phyloP scores from a whole-genome alignment of 2,113 vertebrate species.

The Procapra przewalskii region DNA sequence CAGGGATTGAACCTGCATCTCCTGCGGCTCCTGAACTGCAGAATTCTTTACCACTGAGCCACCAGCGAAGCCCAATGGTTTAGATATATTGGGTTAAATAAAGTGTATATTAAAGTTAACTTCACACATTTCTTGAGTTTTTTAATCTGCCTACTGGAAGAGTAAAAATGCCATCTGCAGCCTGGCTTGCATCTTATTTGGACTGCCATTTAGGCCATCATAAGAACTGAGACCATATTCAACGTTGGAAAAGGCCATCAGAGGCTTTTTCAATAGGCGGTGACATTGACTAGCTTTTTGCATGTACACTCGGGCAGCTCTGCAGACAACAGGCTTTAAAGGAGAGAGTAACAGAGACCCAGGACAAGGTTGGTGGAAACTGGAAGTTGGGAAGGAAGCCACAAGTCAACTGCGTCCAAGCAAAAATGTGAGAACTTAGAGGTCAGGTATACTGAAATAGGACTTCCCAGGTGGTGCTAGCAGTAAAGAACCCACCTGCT shows the following conservation, averaged over 20 bases:
- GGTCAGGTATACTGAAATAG: neutral
- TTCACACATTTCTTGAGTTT: neutral
- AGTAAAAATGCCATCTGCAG: neutral
- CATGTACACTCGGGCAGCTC: neutral
- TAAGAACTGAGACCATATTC: neutral
- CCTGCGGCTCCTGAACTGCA: neutral
- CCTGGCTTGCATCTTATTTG: neutral
- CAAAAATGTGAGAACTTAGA: neutral
- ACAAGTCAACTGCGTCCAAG: rapidly evolving
- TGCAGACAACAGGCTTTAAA: neutral
- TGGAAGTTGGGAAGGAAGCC: neutral
- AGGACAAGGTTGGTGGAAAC: neutral
- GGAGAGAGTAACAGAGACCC: neutral
- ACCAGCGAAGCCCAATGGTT: neutral
- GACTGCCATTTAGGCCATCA: rapidly evolving
- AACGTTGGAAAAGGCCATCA: neutral
- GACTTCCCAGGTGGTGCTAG: neutral
- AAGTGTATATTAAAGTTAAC: neutral
- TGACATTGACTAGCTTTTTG: neutral
- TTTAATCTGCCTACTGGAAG: neutral
- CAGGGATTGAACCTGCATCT: neutral
- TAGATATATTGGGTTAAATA: neutral
- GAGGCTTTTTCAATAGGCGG: neutral
- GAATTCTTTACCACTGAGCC: neutral
- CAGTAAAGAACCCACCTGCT: neutral